phyloP scores from a whole-genome alignment of 2,113 vertebrate species.

The Callaeas wilsoni region DNA sequence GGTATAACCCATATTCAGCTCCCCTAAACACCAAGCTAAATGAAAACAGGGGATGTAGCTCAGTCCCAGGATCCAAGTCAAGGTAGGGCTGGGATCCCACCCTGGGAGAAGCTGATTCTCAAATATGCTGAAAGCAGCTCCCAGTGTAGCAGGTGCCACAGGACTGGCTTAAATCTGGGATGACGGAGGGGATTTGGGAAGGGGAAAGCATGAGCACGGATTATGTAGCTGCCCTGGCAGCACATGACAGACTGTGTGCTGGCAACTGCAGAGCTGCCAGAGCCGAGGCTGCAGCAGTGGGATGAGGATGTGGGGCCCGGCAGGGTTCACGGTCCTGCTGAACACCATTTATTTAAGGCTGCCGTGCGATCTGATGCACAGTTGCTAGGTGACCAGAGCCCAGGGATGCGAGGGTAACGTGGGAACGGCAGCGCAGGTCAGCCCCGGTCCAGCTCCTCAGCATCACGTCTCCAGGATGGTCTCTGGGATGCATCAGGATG shows the following conservation, averaged over 20 bases:
- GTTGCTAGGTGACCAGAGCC: slow-evolving; percentile 49
- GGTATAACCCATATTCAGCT: slow-evolving; percentile 46
- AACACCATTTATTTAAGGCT: not conserved
- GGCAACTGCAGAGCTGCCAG: not conserved
- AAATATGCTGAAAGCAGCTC: not conserved
- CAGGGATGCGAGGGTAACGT: not conserved
- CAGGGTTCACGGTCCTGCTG: not conserved
- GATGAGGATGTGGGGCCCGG: not conserved
- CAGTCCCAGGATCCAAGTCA: not conserved
- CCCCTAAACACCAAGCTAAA: slow-evolving; percentile 12
- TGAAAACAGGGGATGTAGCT: not conserved
- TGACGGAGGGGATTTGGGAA: not conserved
- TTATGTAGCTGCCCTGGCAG: not conserved
- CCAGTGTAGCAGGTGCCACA: not conserved
- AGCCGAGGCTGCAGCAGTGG: not conserved
- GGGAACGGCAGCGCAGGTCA: not conserved
- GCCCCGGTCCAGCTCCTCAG: not conserved
- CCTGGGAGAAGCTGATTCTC: not conserved
- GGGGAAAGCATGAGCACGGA: not conserved
- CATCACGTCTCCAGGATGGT: not conserved
- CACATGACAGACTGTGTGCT: not conserved
- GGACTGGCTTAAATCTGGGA: not conserved
- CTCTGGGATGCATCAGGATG: not conserved
- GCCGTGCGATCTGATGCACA: not conserved
- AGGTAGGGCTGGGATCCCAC: not conserved